Evolutionary conservation across 2,888 invertebrate species (phyloP), one percentile per base, ranked within the genome.

Genomic region (Hipparchia semele): DNA sequence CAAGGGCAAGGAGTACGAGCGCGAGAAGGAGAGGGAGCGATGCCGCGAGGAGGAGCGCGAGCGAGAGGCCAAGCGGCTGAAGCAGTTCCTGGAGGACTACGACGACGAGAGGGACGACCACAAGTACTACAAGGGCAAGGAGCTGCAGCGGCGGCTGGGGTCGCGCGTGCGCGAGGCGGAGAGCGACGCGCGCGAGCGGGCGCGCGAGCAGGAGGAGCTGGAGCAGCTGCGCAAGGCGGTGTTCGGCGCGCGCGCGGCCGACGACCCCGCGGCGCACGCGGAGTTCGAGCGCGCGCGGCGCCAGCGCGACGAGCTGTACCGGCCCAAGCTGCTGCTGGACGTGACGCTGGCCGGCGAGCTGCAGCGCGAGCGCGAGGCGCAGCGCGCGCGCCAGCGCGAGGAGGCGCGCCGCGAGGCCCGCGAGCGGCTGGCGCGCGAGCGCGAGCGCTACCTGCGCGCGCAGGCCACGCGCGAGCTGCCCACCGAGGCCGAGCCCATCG

Each of bases 61-160:
- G 87, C 96, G 96, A 74, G 99, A 99, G 91, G 99, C 99, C 0
- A 98, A 98, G 91, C 95, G 98, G 61, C 95, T 99, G 71, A 98
- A 99, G 90, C 98, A 99, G 94, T 99, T 99, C 90, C 95, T 99
- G 3, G 99, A 99, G 92, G 99, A 99, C 90, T 99, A 99, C 86
- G 99, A 99, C 85, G 99, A 99, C 89, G 99, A 99, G 90, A 95
- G 99, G 70, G 99, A 99, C 89, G 99, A 99, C 88, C 95, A 97
- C 67, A 99, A 99, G 94, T 99, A 98, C 94, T 99, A 99, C 94
- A 98, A 98, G 85, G 97, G 98, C 72, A 96, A 98, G 86, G 98
- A 98, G 87, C 93, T 99, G 79, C 97, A 97, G 87, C 96, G 98
- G 76, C 95, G 99, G n/a, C 94, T 99, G 72, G 97, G 97, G 54